phyloP scores from a whole-genome alignment of 2,888 invertebrate genomes.

The Pseudococcus viburni region DNA sequence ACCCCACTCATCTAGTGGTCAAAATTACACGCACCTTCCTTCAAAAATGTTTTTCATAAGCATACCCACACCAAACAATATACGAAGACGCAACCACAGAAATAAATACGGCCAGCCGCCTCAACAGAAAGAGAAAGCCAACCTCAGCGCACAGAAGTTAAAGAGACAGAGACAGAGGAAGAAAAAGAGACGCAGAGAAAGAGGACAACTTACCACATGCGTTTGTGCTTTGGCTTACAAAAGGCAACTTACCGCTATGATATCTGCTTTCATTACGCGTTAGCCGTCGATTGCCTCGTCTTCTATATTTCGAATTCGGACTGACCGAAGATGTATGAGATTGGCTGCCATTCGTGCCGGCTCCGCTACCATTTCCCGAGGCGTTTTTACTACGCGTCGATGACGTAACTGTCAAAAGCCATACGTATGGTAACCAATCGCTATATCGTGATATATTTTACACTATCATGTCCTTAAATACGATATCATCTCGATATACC shows the following conservation, averaged over 20 bases:
- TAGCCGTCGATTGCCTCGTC: slow-evolving; percentile 88
- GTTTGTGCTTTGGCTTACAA: slow-evolving; percentile 23
- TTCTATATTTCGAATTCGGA: slow-evolving; percentile 74
- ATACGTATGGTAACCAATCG: slow-evolving; percentile 55
- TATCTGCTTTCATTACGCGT: slow-evolving; percentile 95
- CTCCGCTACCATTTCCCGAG: slow-evolving; percentile 34
- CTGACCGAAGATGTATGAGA: slow-evolving; percentile 66
- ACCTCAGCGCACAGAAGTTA: neutral
- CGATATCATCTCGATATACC: slow-evolving; percentile 16
- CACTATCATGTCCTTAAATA: slow-evolving; percentile 6
- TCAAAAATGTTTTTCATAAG: neutral
- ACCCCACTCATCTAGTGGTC: too few relatives aligned
- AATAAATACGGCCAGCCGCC: neutral
- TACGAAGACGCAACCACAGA: neutral
- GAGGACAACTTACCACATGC: slow-evolving; percentile 53
- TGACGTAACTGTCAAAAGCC: slow-evolving; percentile 61
- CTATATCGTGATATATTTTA: slow-evolving; percentile 1
- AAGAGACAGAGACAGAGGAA: neutral
- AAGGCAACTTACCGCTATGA: slow-evolving; percentile 88
- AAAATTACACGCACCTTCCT: too few relatives aligned
- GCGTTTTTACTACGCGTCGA: slow-evolving; percentile 60
- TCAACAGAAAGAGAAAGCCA: slow-evolving; percentile 1
- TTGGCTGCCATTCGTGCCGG: slow-evolving; percentile 59
- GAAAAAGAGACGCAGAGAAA: slow-evolving; percentile 6
- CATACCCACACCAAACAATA: neutral